Conservation (phyloP, 1,140 invertebrate genomes). For the Papilio machaon region DNA sequence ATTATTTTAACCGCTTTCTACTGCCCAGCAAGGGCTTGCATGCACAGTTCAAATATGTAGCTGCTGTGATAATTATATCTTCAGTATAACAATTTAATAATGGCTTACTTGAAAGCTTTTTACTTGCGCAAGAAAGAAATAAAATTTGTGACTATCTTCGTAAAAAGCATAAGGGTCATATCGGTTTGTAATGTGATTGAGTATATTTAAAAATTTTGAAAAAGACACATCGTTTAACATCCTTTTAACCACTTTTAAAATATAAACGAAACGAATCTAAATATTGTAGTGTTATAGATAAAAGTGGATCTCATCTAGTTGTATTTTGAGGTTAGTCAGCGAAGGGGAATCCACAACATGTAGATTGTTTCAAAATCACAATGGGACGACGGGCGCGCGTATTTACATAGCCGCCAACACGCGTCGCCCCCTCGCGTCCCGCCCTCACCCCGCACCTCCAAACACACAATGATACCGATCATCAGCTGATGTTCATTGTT, state of each 20-base stretch:
- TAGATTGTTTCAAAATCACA: constrained; percentile 65
- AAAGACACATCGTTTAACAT: neutral
- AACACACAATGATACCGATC: constrained; percentile 58
- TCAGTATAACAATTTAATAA: neutral
- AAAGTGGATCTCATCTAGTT: constrained; percentile 40
- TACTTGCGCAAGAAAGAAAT: neutral
- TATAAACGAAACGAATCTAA: neutral
- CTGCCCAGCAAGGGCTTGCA: neutral
- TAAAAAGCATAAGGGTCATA: neutral
- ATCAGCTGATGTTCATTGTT: constrained; percentile 41
- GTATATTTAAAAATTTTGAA: neutral
- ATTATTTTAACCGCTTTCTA: constrained; percentile 15
- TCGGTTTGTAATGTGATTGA: neutral
- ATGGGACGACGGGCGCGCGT: constrained; percentile 54
- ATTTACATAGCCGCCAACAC: constrained; percentile 59
- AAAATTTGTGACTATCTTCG: neutral
- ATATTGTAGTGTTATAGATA: constrained; percentile 10
- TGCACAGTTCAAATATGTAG: neutral
- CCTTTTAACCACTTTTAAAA: neutral
- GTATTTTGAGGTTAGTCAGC: constrained; percentile 52
- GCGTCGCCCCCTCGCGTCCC: constrained; percentile 21
- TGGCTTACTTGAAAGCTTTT: constrained; percentile 12
- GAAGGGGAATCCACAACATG: constrained; percentile 63
- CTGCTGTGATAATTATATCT: constrained; percentile 10
- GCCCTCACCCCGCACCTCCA: constrained; percentile 47